These are phyloP conservation scores for Lithodes maja DNA, from an alignment of 2,888 invertebrate genomes.

Conservation along the genomic window DNA sequence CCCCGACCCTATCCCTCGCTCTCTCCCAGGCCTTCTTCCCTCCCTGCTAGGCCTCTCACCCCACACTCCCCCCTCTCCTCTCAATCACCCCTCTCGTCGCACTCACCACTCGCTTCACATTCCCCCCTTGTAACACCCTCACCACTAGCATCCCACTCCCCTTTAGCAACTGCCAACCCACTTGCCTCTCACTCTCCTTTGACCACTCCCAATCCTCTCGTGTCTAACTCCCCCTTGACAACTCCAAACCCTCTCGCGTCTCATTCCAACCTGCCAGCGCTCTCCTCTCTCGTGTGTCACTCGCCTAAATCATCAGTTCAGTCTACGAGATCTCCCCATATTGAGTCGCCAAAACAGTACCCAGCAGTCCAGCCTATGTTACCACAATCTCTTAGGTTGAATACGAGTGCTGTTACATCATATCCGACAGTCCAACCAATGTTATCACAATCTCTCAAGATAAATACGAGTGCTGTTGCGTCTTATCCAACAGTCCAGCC, in stretches of 20 bases:
- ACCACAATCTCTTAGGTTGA: constrained; percentile 21
- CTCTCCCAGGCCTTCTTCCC: constrained; percentile 42
- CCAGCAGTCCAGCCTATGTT: constrained; percentile 6
- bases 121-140: neutral
- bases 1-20: constrained; percentile 49
- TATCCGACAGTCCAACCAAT: constrained; percentile 14
- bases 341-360: constrained; percentile 28
- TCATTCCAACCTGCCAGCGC: too few species aligned
- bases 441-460: constrained; percentile 12
- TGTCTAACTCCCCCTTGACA: too few species aligned
- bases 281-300: neutral
- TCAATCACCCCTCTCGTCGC: neutral
- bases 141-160: neutral
- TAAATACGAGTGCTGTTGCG: too few species aligned
- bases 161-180: too few species aligned
- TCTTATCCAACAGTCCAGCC: neutral
- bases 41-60: constrained; percentile 44
- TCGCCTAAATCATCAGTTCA: constrained; percentile 8
- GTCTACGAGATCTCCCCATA: constrained; percentile 24
- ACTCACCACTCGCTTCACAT: neutral
- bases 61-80: constrained; percentile 39
- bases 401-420: neutral
- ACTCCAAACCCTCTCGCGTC: too few species aligned
- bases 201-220: too few species aligned
- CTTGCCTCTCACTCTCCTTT: too few species aligned